phyloP scores from a whole-genome alignment of 2,888 invertebrate genomes.

The Andricus curvator region DNA sequence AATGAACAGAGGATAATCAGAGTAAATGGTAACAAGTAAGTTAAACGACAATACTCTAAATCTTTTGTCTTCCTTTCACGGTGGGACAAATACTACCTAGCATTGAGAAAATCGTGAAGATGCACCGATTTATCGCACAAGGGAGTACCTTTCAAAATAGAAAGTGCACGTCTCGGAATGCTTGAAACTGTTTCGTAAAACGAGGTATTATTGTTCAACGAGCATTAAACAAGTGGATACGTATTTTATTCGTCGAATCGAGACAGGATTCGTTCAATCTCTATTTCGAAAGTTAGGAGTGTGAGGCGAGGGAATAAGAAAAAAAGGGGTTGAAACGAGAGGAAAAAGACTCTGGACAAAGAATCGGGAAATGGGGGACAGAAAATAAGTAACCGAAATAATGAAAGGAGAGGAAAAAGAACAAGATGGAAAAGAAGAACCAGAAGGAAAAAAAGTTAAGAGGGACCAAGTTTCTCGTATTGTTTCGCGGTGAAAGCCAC shows the following conservation, averaged over 20 bases:
- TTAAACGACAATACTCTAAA: not conserved
- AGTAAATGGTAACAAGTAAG: not conserved
- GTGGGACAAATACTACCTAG: not conserved
- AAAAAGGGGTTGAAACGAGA: slow-evolving; percentile 38
- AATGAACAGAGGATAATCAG: not conserved
- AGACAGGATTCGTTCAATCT: slow-evolving; percentile 49
- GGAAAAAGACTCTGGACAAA: slow-evolving; percentile 27
- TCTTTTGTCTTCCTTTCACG: not conserved
- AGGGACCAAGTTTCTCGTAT: slow-evolving; percentile 61
- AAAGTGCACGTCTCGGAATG: slow-evolving; percentile 47
- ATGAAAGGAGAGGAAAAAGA: slow-evolving; percentile 41
- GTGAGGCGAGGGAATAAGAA: slow-evolving; percentile 42
- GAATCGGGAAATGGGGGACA: slow-evolving; percentile 36
- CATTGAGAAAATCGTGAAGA: slow-evolving; percentile 42
- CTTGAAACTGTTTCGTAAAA: slow-evolving; percentile 48
- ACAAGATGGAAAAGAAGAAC: slow-evolving; percentile 45
- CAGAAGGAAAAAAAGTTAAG: slow-evolving; percentile 10
- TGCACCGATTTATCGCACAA: slow-evolving; percentile 58
- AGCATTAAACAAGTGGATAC: slow-evolving; percentile 59
- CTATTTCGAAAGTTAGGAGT: slow-evolving; percentile 47
- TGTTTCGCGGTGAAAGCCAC: slow-evolving; percentile 64
- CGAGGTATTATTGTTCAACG: slow-evolving; percentile 57
- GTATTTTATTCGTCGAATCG: slow-evolving; percentile 60
- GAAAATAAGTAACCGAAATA: slow-evolving; percentile 34
- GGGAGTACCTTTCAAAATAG: slow-evolving; percentile 49